Evolutionary conservation across 2,888 invertebrate genomes (phyloP), one percentile per base, ranked within the genome.

Genomic region (Ferrisia virgata): DNA sequence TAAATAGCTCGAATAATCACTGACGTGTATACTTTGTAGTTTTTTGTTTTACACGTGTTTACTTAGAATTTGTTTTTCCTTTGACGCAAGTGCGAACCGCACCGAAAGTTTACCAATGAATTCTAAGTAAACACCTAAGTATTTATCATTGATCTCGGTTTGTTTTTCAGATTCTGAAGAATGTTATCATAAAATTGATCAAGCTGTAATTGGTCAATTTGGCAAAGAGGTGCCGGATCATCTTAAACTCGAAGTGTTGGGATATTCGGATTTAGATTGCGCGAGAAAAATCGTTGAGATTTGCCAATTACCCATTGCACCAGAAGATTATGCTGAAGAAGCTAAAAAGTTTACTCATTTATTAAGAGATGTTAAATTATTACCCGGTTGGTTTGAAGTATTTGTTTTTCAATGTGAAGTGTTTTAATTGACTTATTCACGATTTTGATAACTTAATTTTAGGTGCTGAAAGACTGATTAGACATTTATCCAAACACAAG

Each of bases 391-490:
- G 15, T 36, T 33, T 72, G 25, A 36, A 25, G n/a, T 72, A 33
- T 31, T 33, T 33, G 25, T 13, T 18, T 33, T 72, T 53, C 13
- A n/a, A 22, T 69, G 28, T 1, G 6, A 28, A 2, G 18, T 2
- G 15, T 25, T 2, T 58, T 58, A 58, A 6, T 2, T 58, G 58
- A 28, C 28, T 28, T 28, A 28, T 64, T 28, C 25, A 28, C n/a
- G n/a, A n/a, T n/a, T n/a, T n/a, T 25, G 58, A 18, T 18, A 5
- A 18, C 13, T 40, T 40, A 8, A 78, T 90, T 91, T 64, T 88
- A 95, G 96, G 96, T 85, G 96, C 94, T n/a, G 93, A 94, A 88
- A 91, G 91, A 86, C 89, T 97, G 82, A 91, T 97, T 25, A 90
- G 91, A 43, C 96, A 97, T 88, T 90, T 97, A 13, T 91, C 94